A percentile compares a stretch with the other conserved stretches of the same genome.
These are phyloP conservation scores for Sicus ferrugineus DNA, from an alignment of 2,888 invertebrate genomes.

Conservation along the genomic window DNA sequence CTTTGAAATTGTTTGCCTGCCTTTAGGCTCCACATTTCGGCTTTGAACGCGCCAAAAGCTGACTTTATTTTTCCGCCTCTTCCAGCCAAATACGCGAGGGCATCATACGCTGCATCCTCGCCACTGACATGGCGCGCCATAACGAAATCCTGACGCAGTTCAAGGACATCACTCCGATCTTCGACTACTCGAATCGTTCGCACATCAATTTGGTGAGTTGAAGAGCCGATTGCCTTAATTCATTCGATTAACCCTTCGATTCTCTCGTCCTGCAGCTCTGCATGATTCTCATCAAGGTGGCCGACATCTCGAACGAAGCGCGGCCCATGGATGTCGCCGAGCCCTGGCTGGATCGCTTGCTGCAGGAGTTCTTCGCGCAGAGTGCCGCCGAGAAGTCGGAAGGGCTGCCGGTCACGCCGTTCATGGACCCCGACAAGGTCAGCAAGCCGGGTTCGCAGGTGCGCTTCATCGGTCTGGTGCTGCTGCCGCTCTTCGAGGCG, in stretches of 20 bases:
- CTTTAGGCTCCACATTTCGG: too few species aligned
- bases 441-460: slow-evolving; percentile 85
- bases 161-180: slow-evolving; percentile 71
- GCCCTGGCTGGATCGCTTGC: slow-evolving; percentile 79
- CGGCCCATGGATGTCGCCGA: slow-evolving; percentile 84
- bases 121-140: slow-evolving; percentile 82
- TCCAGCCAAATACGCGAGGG: slow-evolving; percentile 75
- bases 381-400: slow-evolving; percentile 83
- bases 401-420: slow-evolving; percentile 83
- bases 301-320: slow-evolving; percentile 85
- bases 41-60: too few species aligned
- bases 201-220: slow-evolving; percentile 76
- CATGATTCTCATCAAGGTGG: slow-evolving; percentile 84
- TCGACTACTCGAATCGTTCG: slow-evolving; percentile 74
- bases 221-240: background rate
- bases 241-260: background rate
- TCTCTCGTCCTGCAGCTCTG: slow-evolving; percentile 67
- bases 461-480: slow-evolving; percentile 82
- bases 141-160: slow-evolving; percentile 80
- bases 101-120: slow-evolving; percentile 79
- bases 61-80: slow-evolving; percentile 27
- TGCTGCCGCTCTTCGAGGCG: slow-evolving; percentile 81
- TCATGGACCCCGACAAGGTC: slow-evolving; percentile 87
- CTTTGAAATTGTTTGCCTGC: too few species aligned
- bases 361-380: slow-evolving; percentile 77